Evolutionary conservation across 2,113 vertebrate species (phyloP).

Genomic region (Tragelaphus strepsiceros): DNA sequence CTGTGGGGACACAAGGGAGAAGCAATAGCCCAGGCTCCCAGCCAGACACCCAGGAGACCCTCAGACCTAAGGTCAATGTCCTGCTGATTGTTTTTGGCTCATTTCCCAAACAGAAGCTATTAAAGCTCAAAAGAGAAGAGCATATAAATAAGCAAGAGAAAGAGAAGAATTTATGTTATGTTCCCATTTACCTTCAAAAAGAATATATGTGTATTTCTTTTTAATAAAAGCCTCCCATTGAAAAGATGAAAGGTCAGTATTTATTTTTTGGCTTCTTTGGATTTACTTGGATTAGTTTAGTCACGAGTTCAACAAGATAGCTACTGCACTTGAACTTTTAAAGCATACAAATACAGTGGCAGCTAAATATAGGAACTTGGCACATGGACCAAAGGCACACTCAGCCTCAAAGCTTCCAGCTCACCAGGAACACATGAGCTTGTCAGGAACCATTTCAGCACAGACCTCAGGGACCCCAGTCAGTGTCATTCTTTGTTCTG

Average conservation of each 20-base stretch:
- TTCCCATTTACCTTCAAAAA: neutral
- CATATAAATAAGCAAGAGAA: neutral
- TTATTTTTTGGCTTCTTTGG: slow-evolving; percentile 2
- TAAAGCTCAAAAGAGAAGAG: slow-evolving; percentile 1
- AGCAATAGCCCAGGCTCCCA: slow-evolving; percentile 79
- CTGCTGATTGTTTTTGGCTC: neutral
- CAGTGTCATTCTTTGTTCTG: neutral
- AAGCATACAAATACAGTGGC: neutral
- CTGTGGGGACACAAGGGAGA: slow-evolving; percentile 83
- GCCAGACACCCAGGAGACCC: neutral
- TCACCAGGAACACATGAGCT: neutral
- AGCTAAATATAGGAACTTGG: neutral
- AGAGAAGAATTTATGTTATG: neutral
- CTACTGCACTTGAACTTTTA: neutral
- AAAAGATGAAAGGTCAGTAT: neutral
- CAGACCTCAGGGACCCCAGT: neutral
- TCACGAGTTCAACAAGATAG: neutral
- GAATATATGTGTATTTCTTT: neutral
- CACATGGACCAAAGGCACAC: neutral
- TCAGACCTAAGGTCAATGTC: neutral
- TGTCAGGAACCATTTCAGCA: neutral
- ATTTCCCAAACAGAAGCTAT: slow-evolving; percentile 1
- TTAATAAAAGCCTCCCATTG: neutral
- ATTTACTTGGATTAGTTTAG: neutral
- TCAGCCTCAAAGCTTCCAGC: neutral